Evolutionary conservation across 2,888 invertebrate genomes (phyloP), one percentile per base, ranked within the genome.

Genomic region (Schizotus pectinicornis): DNA sequence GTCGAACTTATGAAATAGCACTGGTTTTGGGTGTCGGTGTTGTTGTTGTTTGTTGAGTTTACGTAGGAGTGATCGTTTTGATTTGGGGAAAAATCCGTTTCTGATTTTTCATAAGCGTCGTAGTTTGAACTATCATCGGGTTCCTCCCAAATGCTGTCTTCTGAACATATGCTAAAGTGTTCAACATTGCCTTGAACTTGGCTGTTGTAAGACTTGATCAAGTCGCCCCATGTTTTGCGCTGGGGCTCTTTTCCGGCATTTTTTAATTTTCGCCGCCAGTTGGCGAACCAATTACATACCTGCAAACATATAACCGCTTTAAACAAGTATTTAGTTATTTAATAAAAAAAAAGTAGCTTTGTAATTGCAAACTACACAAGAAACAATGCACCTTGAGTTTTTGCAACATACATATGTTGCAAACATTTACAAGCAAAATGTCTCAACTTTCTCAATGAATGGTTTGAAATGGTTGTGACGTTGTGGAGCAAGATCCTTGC

Each of bases 241-340:
- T 86, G 85, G 45, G 86, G 84, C 70, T 90, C 88, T 37, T 83
- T 83, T 62, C 88, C 88, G 0, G 89, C 89, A 74, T 90, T 90
- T 79, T 90, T 90, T 55, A 91, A 78, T 75, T 91, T 91, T 69
- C 91, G 80, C 58, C 91, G 82, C 91, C 91, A 91, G 72, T 91
- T 91, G n/a, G 91, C 91, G 75, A 91, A 91, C 91, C 91, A 91
- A 77, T 91, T 91, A 70, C 88, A 88, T 55, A 88, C 87, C 87
- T 88, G 79, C 22, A 22, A 22, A 3, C 22, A 22, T 5, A 5
- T 22, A 5, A 22, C 22, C 5, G 2, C 22, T 22, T 22, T 22
- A n/a, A n/a, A n/a, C n/a, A n/a, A n/a, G n/a, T n/a, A n/a, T n/a
- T n/a, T n/a, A n/a, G n/a, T n/a, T n/a, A n/a, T n/a, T n/a, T n/a